phyloP scores from a whole-genome alignment of 2,888 invertebrate genomes.

The Patella caerulea region DNA sequence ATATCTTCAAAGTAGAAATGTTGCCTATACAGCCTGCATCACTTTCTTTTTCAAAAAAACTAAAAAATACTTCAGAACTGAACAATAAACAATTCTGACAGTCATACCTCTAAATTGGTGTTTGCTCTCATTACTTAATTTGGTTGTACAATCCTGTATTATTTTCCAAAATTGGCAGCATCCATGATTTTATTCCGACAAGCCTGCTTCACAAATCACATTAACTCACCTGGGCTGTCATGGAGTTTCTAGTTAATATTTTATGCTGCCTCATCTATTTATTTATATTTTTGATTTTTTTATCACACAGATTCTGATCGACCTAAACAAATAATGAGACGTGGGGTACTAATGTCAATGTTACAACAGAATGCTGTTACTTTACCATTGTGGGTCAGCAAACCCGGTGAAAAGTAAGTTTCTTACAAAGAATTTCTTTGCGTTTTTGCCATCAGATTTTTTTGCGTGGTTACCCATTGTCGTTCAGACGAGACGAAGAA shows the following conservation, averaged over 20 bases:
- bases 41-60: too few species aligned
- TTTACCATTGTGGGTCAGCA: conserved; percentile 91
- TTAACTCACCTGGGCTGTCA: too few species aligned
- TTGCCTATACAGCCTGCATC: too few species aligned
- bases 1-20: neutral
- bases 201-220: too few species aligned
- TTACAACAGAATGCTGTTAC: conserved; percentile 91
- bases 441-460: too few species aligned
- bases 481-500: too few species aligned
- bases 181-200: conserved; percentile 25
- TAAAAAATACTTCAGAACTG: too few species aligned
- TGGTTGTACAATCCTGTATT: neutral
- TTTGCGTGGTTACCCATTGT: too few species aligned
- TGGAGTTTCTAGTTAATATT: too few species aligned
- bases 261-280: too few species aligned
- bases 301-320: conserved; percentile 49
- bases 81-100: too few species aligned
- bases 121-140: neutral
- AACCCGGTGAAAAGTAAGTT: conserved; percentile 79
- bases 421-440: neutral
- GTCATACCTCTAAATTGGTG: too few species aligned
- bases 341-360: conserved; percentile 96
- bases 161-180: neutral
- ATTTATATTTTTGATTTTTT: neutral
- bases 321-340: conserved; percentile 87